Evolutionary conservation across 2,797 vertebrate species (phyloP), one percentile per base, ranked within the genome.

Genomic region (Cetoscarus ocellatus): DNA sequence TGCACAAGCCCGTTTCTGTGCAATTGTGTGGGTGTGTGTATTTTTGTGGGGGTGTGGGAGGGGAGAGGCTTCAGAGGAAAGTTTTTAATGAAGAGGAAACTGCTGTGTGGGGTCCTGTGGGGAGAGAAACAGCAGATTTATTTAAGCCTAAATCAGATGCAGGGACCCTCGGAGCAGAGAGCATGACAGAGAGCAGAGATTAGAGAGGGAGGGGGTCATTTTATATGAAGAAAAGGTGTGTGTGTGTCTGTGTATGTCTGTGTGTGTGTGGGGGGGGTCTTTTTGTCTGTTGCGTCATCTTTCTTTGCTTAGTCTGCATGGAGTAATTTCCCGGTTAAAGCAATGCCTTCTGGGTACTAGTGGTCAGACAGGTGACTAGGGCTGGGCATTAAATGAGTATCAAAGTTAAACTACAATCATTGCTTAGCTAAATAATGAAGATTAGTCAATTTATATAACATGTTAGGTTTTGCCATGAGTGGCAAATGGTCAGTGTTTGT

Each of bases 81-180:
- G 85, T 93, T 91, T 91, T 80, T 71, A 80, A 84, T 83, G 71
- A 82, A 83, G 79, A 79, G 40, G 65, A 82, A 91, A 88, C 83
- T 83, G 83, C 74, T 80, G 73, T 62, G 75, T 88, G n/a, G 42
- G 73, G 60, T 79, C 70, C 62, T 84, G 45, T 43, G n/a, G 39
- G 55, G 68, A 79, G 62, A 27, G 53, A 82, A 72, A 75, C 61
- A 39, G 68, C 82, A 79, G 38, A 76, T 71, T 83, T 79, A 81
- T 85, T 88, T 67, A 82, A 75, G 86, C 76, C 65, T 54, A 72
- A 82, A 88, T 88, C 70, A 75, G 85, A 84, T 55, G 60, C 12
- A 13, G 72, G 64, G 44, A 79, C 53, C 58, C 74, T 36, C 38
- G 12, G 77, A 84, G 85, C 80, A 79, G 65, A 82, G 73, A 74